Evolutionary conservation across 2,113 vertebrate species (phyloP), one percentile per base, ranked within the genome.

Genomic region (Pollachius pollachius): DNA sequence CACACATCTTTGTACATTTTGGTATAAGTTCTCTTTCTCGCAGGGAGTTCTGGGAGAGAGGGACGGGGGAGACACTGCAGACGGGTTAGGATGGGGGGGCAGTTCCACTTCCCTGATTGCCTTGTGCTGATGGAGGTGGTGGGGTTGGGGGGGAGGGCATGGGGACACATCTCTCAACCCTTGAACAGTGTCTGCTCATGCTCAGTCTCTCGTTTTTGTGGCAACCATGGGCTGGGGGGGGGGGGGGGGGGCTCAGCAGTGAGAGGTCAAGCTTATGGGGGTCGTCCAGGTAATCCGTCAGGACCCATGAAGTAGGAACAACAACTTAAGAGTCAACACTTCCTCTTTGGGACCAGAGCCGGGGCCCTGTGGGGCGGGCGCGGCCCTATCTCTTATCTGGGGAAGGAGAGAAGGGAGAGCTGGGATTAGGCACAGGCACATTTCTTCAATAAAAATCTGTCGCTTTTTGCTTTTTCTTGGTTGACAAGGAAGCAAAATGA

Each of bases 1-100:
- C 87, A 88, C 86, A 89, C 82, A 87, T 86, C 86, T 93, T 89
- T 92, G 84, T 91, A 92, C 89, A 93, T 89, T 92, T 90, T 91
- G 89, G 90, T 90, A 89, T 89, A 87, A 90, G 89, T 89, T 90
- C 86, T 89, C 77, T 84, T 83, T 88, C 82, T 84, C 87, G 76
- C 83, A 81, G 72, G 85, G 81, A 82, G 76, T 59, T 83, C 74
- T 37, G 60, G 82, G 81, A 59, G 70, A 71, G 18, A 62, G 16
- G 52, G 21, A 52, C 48, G 82, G 80, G 69, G 62, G 68, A 81
- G 78, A 74, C 78, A 67, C 76, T 75, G 76, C 74, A 64, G 18
- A 67, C 79, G 70, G 81, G 73, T 67, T 62, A 81, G 76, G 81
- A 81, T 77, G 78, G 58, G 16, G 64, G 82, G 80, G 76, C 86